A percentile compares a stretch with the other conserved stretches of the same genome.
Evolutionary conservation across 2,888 invertebrate species (phyloP).

Genomic region (Horisme vitalbata): DNA sequence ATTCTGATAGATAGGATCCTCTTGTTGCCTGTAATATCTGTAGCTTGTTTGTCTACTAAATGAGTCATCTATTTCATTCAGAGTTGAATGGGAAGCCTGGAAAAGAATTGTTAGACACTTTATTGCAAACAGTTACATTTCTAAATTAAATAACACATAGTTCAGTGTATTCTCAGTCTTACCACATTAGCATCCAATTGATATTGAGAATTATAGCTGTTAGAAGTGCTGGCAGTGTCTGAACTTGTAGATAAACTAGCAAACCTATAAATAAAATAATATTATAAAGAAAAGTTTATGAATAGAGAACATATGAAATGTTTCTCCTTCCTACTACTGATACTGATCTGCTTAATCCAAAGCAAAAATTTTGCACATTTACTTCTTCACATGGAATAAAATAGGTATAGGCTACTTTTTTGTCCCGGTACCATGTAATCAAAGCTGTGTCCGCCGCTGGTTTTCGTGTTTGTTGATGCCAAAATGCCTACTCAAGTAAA

Average conservation of each 20-base stretch:
- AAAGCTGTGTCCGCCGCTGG: too few species aligned
- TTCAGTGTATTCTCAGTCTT: conserved; percentile 35
- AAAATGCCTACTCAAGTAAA: too few species aligned
- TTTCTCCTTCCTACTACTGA: too few species aligned
- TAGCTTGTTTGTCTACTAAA: conserved; percentile 77
- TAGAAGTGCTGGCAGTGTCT: conserved; percentile 75
- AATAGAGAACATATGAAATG: too few species aligned
- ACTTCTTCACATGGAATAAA: too few species aligned
- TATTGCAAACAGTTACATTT: background rate
- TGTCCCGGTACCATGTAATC: too few species aligned
- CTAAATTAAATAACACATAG: background rate
- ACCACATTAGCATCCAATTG: conserved; percentile 72
- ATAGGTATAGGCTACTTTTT: too few species aligned
- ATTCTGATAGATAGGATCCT: conserved; percentile 78
- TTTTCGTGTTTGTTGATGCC: too few species aligned
- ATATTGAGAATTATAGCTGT: conserved; percentile 71
- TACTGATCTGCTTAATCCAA: too few species aligned
- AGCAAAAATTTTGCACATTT: too few species aligned
- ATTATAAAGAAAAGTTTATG: too few species aligned
- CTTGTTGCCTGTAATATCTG: conserved; percentile 67
- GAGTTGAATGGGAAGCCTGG: conserved; percentile 72
- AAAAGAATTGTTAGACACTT: conserved; percentile 12
- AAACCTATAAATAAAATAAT: conserved; percentile 77
- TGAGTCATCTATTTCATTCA: conserved; percentile 77
- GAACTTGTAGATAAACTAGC: conserved; percentile 84